A percentile compares a stretch with the other conserved stretches of the same genome.
phyloP scores from a whole-genome alignment of 2,797 vertebrate genomes.

The Amblyraja radiata region DNA sequence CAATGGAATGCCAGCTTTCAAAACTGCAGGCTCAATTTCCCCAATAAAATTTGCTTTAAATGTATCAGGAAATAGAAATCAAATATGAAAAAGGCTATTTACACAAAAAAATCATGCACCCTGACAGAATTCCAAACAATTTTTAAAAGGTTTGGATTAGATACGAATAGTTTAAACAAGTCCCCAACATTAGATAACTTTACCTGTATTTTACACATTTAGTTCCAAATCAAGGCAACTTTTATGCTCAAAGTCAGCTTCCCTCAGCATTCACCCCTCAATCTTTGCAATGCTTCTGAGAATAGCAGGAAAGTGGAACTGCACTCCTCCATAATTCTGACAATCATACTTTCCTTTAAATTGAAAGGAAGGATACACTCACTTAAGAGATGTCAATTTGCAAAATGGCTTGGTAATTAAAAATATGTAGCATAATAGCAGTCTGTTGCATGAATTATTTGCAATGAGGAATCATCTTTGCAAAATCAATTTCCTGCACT shows the following conservation, averaged over 20 bases:
- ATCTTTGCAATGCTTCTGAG: background rate
- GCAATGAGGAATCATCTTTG: background rate
- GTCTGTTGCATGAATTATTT: background rate
- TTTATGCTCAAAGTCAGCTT: background rate
- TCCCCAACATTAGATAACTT: constrained; percentile 40
- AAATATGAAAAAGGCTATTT: constrained; percentile 69
- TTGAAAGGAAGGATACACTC: background rate
- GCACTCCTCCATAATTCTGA: background rate
- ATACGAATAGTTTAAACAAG: background rate
- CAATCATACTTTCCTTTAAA: background rate
- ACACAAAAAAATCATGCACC: constrained; percentile 67
- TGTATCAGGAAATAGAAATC: constrained; percentile 44
- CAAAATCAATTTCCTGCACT: background rate
- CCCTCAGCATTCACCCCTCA: background rate
- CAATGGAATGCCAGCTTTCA: constrained; percentile 31
- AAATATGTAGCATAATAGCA: background rate
- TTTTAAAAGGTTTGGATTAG: constrained; percentile 10
- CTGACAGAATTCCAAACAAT: constrained; percentile 52
- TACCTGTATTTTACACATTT: constrained; percentile 45
- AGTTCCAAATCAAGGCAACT: constrained; percentile 19
- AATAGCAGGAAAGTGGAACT: background rate
- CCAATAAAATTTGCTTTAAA: constrained; percentile 12
- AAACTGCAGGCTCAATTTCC: constrained; percentile 23
- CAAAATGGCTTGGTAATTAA: background rate
- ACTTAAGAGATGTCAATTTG: background rate